Evolutionary conservation across 2,797 vertebrate species (phyloP).

Genomic region (Alfaro cultratus): DNA sequence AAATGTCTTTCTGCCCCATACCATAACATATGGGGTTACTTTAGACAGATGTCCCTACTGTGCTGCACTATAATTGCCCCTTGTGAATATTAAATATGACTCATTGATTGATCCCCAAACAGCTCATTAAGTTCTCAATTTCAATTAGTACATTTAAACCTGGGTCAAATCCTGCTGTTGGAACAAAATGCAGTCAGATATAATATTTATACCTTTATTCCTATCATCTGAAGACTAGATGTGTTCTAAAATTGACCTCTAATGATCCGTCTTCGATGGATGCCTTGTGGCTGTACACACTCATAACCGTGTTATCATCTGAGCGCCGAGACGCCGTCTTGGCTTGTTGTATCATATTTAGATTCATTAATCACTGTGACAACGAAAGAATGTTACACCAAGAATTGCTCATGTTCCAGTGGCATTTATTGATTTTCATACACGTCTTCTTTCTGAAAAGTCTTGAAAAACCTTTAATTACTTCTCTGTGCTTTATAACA

Average conservation of each 20-base stretch:
- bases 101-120: slow-evolving; percentile 1
- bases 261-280: slow-evolving; percentile 28
- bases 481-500: background rate
- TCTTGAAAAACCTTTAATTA: background rate
- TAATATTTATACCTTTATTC: slow-evolving; percentile 31
- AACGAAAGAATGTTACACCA: background rate
- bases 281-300: slow-evolving; percentile 24
- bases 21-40: too few species aligned
- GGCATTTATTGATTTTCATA: slow-evolving; percentile 9
- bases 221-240: slow-evolving; percentile 26
- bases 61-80: too few species aligned
- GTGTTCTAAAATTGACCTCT: slow-evolving; percentile 23
- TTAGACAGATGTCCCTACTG: too few species aligned
- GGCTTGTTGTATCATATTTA: slow-evolving; percentile 36
- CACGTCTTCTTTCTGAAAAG: slow-evolving; percentile 3
- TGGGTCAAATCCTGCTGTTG: slow-evolving; percentile 46
- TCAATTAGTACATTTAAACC: slow-evolving; percentile 36
- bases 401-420: background rate
- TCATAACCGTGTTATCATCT: slow-evolving; percentile 8
- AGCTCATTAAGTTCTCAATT: slow-evolving; percentile 16
- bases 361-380: slow-evolving; percentile 25
- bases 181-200: slow-evolving; percentile 35
- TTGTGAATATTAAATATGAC: too few species aligned
- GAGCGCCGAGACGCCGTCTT: slow-evolving; percentile 4
- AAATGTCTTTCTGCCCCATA: too few species aligned